Evolutionary conservation across 2,888 invertebrate genomes (phyloP).

Genomic region (Oegoconia quadripuncta): DNA sequence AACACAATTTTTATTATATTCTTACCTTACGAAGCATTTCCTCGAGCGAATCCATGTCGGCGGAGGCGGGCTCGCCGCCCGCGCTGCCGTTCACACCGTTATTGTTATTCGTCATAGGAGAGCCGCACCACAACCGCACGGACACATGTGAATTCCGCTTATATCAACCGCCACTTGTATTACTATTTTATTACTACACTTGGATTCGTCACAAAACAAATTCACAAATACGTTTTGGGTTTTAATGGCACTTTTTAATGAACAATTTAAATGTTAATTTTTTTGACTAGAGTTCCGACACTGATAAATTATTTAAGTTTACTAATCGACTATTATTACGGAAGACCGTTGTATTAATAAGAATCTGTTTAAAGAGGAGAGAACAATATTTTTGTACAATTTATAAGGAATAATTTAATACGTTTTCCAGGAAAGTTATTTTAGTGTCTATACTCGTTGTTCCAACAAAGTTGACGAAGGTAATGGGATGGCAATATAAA

Average conservation of each 20-base stretch:
- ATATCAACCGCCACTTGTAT: conserved; percentile 29
- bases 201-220: too few species aligned
- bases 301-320: conserved; percentile 12
- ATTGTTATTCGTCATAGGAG: conserved; percentile 81
- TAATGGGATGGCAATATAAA: conserved; percentile 9
- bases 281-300: conserved; percentile 2
- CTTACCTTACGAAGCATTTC: conserved; percentile 89
- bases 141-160: conserved; percentile 30
- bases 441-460: conserved; percentile 7
- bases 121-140: conserved; percentile 48
- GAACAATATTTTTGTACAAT: conserved; percentile 9
- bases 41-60: conserved; percentile 87
- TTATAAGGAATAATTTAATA: conserved; percentile 10
- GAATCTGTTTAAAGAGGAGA: not conserved
- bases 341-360: not conserved
- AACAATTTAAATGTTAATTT: too few species aligned
- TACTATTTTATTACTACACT: not conserved
- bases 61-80: conserved; percentile 80
- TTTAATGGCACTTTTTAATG: too few species aligned
- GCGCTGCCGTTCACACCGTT: conserved; percentile 79
- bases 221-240: too few species aligned
- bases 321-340: conserved; percentile 1
- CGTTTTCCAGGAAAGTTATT: conserved; percentile 2
- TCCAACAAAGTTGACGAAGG: conserved; percentile 11
- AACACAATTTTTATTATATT: too few species aligned